These are phyloP conservation scores for Diadophis punctatus DNA, from an alignment of 2,113 vertebrate genomes.

Conservation along the genomic window DNA sequence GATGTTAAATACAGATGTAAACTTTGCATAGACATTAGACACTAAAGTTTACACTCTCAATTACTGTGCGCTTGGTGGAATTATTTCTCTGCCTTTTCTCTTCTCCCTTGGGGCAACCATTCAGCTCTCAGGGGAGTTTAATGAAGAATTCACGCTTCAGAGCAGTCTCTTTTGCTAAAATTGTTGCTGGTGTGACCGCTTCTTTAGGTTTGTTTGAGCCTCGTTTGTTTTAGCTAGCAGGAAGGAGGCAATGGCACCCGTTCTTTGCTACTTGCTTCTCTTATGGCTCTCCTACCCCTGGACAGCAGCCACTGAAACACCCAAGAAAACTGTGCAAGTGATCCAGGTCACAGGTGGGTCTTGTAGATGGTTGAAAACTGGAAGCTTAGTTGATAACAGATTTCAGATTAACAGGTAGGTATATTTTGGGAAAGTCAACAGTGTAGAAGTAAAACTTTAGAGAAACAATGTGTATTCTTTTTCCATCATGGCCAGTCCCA, in stretches of 20 bases:
- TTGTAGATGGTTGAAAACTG: neutral
- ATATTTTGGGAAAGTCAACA: neutral
- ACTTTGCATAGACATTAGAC: neutral
- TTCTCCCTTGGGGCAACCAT: neutral
- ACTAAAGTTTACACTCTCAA: neutral
- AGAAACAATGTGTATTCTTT: no score
- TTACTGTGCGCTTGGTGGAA: neutral
- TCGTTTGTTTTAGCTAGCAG: neutral
- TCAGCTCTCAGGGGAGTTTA: neutral
- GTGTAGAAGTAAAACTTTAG: neutral
- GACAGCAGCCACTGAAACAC: no score
- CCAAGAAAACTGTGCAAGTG: neutral
- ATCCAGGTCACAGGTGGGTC: conserved; percentile 15
- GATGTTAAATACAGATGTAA: neutral
- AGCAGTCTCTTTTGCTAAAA: neutral
- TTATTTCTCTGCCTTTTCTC: neutral
- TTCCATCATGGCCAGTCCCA: neutral
- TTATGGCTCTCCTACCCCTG: neutral
- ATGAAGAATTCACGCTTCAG: conserved; percentile 8
- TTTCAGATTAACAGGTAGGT: neutral
- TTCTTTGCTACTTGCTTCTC: neutral
- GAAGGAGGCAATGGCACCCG: neutral
- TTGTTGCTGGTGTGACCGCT: neutral
- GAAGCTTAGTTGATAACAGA: neutral
- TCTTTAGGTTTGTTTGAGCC: neutral